phyloP scores from a whole-genome alignment of 2,797 vertebrate species.

The Fistularia tabacaria region DNA sequence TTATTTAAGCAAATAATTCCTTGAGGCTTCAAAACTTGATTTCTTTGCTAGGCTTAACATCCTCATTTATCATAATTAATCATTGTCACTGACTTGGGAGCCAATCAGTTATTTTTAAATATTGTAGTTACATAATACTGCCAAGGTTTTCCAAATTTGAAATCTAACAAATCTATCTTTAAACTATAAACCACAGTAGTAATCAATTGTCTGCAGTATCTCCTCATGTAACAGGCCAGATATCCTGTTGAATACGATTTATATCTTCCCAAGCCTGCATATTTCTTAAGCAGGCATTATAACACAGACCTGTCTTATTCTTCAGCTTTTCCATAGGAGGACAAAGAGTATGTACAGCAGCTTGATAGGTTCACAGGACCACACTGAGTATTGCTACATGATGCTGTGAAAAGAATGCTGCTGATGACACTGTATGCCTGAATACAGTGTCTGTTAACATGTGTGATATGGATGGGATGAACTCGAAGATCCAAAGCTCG shows the following conservation, averaged over 20 bases:
- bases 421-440: conserved; percentile 11
- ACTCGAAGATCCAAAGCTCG: conserved; percentile 17
- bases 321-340: conserved; percentile 7
- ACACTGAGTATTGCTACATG: conserved; percentile 46
- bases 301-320: too few species aligned
- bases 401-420: conserved; percentile 32
- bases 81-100: not conserved
- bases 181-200: too few species aligned
- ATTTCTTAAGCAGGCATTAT: too few species aligned
- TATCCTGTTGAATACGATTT: too few species aligned
- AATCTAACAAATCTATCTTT: too few species aligned
- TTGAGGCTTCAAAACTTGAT: not conserved
- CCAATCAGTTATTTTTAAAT: too few species aligned
- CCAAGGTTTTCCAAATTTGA: too few species aligned
- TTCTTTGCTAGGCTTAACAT: not conserved
- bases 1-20: too few species aligned
- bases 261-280: too few species aligned
- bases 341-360: conserved; percentile 1
- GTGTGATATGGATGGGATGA: conserved; percentile 19
- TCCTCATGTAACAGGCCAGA: too few species aligned
- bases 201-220: too few species aligned
- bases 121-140: too few species aligned
- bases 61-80: not conserved
- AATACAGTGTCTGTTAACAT: conserved; percentile 14
- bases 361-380: conserved; percentile 29